Conservation (phyloP, 2,888 invertebrate genomes). For the Nemurella pictetii region DNA sequence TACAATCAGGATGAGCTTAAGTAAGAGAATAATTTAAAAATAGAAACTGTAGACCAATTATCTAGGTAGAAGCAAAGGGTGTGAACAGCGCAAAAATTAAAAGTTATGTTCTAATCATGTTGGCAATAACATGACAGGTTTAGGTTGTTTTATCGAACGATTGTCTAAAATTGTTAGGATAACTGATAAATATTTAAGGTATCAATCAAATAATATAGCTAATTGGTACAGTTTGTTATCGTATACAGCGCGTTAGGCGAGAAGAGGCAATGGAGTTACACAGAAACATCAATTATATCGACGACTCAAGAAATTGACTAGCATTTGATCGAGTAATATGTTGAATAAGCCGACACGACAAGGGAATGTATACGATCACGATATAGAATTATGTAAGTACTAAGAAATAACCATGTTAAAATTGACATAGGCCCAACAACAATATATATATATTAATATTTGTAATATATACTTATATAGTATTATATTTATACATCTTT, state of each 20-base stretch:
- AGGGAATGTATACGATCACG: not conserved
- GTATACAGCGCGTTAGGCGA: not conserved
- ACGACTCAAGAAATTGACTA: conserved; percentile 28
- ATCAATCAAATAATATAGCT: too few species aligned
- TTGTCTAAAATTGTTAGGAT: too few species aligned
- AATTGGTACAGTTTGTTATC: too few species aligned
- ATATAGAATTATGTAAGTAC: not conserved
- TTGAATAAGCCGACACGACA: not conserved
- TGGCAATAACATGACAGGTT: too few species aligned
- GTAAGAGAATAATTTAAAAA: too few species aligned
- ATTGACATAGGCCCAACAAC: not conserved
- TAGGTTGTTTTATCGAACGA: too few species aligned
- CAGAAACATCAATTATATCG: not conserved
- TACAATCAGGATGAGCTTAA: not conserved
- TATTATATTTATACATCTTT: not conserved
- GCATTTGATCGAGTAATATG: conserved; percentile 11
- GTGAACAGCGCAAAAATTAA: too few species aligned
- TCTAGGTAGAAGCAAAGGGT: too few species aligned
- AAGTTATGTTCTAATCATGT: too few species aligned
- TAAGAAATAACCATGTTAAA: not conserved
- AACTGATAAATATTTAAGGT: too few species aligned
- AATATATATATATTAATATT: conserved; percentile 1
- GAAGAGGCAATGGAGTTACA: not conserved
- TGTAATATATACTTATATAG: not conserved
- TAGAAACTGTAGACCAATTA: too few species aligned